Evolutionary conservation across 2,113 vertebrate species (phyloP), one percentile per base, ranked within the genome.

Genomic region (Petrocephalus microphthalmus): DNA sequence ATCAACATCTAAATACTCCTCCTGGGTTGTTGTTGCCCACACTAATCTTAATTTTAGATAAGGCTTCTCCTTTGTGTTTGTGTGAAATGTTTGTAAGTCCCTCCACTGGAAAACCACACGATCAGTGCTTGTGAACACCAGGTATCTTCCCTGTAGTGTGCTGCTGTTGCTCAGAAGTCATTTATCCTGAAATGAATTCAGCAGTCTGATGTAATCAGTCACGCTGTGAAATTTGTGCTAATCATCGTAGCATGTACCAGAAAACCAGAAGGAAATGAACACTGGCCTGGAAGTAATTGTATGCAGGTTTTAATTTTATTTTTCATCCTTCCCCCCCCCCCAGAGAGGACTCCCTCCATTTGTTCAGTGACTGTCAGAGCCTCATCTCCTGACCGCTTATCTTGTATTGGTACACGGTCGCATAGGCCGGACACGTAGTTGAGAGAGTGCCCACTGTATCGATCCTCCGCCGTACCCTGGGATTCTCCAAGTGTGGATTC

Each of bases 301-400:
- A 20, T n/a, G 2, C 49, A 8, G 5, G 17, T 33, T 84, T n/a
- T n/a, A n/a, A 17, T 84, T 84, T 84, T 84, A 2, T 45, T 53
- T 49, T 5, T 83, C 51, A 49, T 56, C 19, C 33, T 51, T 71
- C 11, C 45, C 33, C 57, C 45, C 51, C 11, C 45, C 33, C 57
- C 45, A 19, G 42, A 17, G 57, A 25, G 37, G 22, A 51, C 71
- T 7, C 71, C 37, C 37, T 78, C 33, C 71, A 78, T 78, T 78
- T 78, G 71, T 19, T 78, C 33, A 78, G 33, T 67, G 60, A 45
- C 45, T 49, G 45, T 84, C 45, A 15, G 45, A 52, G 49, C 82
- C 82, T 92, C 88, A 90, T 84, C 74, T 85, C 88, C 92, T 92
- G 91, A 91, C 89, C 78, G 88, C 90, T 94, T 92, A 95, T 93